Percentiles rank a stretch among this genome's conserved stretches.
These are phyloP conservation scores for Bagarius yarrelli DNA, from an alignment of 2,113 vertebrate genomes.

Conservation along the genomic window DNA sequence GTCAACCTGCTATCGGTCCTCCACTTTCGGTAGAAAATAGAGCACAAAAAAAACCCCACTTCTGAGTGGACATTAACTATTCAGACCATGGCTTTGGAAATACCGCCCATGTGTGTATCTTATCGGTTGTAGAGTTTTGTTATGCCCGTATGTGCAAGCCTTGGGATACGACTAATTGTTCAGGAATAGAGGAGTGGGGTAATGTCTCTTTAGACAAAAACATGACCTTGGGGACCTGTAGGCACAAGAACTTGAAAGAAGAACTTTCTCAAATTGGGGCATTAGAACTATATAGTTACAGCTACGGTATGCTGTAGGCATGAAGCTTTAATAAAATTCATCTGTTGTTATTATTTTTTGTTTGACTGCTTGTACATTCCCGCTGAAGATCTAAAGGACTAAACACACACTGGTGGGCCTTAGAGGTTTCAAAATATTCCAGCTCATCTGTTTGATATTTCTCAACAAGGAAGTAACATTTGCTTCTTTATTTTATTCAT, in stretches of 20 bases:
- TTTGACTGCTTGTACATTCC: neutral
- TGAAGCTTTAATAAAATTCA: neutral
- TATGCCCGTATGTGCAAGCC: neutral
- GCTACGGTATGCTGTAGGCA: neutral
- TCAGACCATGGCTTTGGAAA: neutral
- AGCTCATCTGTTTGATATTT: neutral
- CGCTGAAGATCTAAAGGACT: neutral
- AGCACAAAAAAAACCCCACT: neutral
- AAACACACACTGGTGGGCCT: too few species aligned
- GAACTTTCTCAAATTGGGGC: neutral
- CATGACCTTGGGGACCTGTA: neutral
- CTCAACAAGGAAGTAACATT: neutral
- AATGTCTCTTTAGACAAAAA: conserved; percentile 5
- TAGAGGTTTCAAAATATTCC: neutral
- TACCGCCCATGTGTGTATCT: neutral
- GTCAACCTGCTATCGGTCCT: neutral
- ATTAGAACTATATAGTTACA: neutral
- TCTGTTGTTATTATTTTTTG: neutral
- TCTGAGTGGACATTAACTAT: neutral
- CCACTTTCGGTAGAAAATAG: neutral
- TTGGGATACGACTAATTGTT: neutral
- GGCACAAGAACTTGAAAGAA: neutral
- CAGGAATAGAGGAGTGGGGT: neutral
- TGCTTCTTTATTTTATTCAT: too few species aligned
- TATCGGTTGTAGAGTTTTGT: neutral